A percentile compares a stretch with the other conserved stretches of the same genome.
phyloP scores from a whole-genome alignment of 2,888 invertebrate genomes.

The Aplocera efformata region DNA sequence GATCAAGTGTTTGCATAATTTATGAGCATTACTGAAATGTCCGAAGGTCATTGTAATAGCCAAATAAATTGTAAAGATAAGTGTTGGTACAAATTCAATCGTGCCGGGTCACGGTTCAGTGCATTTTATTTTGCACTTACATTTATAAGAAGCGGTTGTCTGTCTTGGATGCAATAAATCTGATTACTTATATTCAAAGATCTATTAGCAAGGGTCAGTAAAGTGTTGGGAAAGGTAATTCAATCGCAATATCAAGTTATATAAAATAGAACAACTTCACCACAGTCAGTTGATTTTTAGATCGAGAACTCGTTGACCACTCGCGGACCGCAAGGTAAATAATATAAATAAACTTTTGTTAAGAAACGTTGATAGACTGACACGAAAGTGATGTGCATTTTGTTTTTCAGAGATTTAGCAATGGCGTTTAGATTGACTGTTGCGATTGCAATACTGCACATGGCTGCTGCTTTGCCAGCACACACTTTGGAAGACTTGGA shows the following conservation, averaged over 20 bases:
- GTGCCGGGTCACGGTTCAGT: slow-evolving; percentile 11
- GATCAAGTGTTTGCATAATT: slow-evolving; percentile 19
- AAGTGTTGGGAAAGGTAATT: slow-evolving; percentile 56
- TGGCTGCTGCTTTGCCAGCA: slow-evolving; percentile 45
- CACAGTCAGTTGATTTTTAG: slow-evolving; percentile 45
- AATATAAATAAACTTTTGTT: slow-evolving; percentile 24
- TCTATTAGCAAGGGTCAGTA: slow-evolving; percentile 15
- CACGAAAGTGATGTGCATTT: slow-evolving; percentile 7
- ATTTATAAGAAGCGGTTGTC: slow-evolving; percentile 10
- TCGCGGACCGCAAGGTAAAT: slow-evolving; percentile 37
- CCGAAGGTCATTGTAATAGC: slow-evolving; percentile 32
- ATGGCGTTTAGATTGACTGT: slow-evolving; percentile 48
- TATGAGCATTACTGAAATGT: slow-evolving; percentile 20
- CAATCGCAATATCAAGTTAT: slow-evolving; percentile 62
- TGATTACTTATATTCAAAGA: background rate
- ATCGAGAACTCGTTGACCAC: slow-evolving; percentile 43
- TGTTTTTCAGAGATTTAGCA: slow-evolving; percentile 24
- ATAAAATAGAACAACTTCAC: slow-evolving; percentile 63
- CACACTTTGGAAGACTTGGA: slow-evolving; percentile 56
- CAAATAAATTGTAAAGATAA: slow-evolving; percentile 10
- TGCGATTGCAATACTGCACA: slow-evolving; percentile 48
- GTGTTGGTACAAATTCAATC: slow-evolving; percentile 3
- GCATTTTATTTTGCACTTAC: slow-evolving; percentile 1
- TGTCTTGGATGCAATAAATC: no score
- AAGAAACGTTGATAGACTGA: slow-evolving; percentile 7